Evolutionary conservation across 1,140 invertebrate species (phyloP), one percentile per base, ranked within the genome.

Genomic region (Eufriesea mexicana): DNA sequence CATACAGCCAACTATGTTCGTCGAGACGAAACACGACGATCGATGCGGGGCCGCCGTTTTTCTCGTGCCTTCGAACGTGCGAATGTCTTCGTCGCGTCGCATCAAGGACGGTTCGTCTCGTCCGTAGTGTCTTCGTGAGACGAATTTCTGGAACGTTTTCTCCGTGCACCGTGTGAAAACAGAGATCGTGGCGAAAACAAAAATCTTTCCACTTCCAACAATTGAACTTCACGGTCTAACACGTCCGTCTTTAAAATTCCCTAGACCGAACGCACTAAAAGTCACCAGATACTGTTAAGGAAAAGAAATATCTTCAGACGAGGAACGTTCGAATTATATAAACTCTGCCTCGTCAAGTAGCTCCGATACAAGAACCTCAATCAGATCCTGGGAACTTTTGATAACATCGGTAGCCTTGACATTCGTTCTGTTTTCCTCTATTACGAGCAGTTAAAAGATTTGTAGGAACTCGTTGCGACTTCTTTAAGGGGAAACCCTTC

Each of bases 1-100:
- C 68, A 20, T 42, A 42, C 51, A 20, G 25, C 10, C 12, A 57
- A 68, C 51, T 59, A 71, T 71, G 72, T 16, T 6, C 12, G 71
- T 28, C 62, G 70, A 83, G 74, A 83, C 79, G 80, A 79, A 76
- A 68, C 75, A 51, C 76, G 82, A 87, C 49, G 85, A 87, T 79
- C 61, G 70, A 62, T 82, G 85, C 66, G 70, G 72, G 82, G 76
- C 68, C 45, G 51, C 16, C 23, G 62, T 78, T 84, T 75, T 71
- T 73, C 79, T 82, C 78, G 72, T 64, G 47, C 8, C 49, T 74
- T 81, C 71, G 79, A 83, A 83, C 67, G 76, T 74, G 76, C 55
- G 74, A 74, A 86, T 62, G 84, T 59, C n/a, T 67, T 42, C 68
- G 81, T 47, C 75, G 61, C 67, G 74, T 82, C 55, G 54, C 61